Evolutionary conservation across 2,113 vertebrate species (phyloP).

Genomic region (Anser brachyrhynchus): DNA sequence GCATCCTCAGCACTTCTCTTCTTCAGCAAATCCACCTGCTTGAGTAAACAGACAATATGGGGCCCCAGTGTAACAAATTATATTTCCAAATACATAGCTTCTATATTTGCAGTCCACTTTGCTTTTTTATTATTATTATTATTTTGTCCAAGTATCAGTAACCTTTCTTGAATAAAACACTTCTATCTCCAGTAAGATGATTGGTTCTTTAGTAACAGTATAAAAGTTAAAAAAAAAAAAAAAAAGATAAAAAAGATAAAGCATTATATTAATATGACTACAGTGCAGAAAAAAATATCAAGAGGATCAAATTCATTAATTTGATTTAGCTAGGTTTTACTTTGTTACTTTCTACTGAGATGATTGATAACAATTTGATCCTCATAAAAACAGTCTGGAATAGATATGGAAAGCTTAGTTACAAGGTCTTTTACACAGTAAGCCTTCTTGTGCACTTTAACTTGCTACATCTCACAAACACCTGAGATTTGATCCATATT

Average conservation of each 20-base stretch:
- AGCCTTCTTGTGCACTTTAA: not conserved
- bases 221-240: not conserved
- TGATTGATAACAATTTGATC: not conserved
- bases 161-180: not conserved
- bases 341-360: not conserved
- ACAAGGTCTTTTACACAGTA: not conserved
- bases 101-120: slow-evolving; percentile 54
- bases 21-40: slow-evolving; percentile 75
- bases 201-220: not conserved
- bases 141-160: not conserved
- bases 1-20: slow-evolving; percentile 85
- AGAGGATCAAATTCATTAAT: not conserved
- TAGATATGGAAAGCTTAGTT: not conserved
- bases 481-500: not conserved
- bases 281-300: not conserved
- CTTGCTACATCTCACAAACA: not conserved
- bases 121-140: not conserved
- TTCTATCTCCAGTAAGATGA: not conserved
- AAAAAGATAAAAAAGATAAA: not conserved
- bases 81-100: slow-evolving; percentile 75
- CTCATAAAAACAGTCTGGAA: not conserved
- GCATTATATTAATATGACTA: not conserved
- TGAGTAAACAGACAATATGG: slow-evolving; percentile 74
- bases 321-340: not conserved
- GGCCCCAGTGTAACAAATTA: slow-evolving; percentile 61